phyloP scores from a whole-genome alignment of 2,113 vertebrate genomes.

The Cyanoderma ruficeps region DNA sequence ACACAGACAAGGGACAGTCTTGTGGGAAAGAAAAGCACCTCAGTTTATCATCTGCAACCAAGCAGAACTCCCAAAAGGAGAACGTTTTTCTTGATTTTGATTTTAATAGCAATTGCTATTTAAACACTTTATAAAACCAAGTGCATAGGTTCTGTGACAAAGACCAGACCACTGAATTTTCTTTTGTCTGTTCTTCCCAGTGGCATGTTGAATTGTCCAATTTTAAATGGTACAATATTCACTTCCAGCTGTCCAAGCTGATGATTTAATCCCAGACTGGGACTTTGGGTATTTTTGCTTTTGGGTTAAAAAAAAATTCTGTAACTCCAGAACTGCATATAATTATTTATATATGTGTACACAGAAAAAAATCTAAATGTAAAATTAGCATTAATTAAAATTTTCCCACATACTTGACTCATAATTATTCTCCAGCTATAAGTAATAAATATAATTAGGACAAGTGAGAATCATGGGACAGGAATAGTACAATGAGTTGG shows the following conservation, averaged over 20 bases:
- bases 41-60: background rate
- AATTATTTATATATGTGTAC: constrained; percentile 18
- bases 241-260: background rate
- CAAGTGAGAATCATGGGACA: background rate
- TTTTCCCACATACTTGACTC: constrained; percentile 36
- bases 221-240: background rate
- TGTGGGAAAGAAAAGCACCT: background rate
- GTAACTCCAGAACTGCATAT: background rate
- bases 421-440: constrained; percentile 45
- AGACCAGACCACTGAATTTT: background rate
- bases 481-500: constrained; percentile 15
- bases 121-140: background rate
- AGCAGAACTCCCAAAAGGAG: background rate
- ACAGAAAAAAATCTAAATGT: constrained; percentile 19
- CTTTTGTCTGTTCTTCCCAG: background rate
- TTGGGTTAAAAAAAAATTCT: background rate
- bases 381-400: constrained; percentile 56
- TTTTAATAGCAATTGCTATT: background rate
- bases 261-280: background rate
- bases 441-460: constrained; percentile 54
- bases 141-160: background rate
- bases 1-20: background rate
- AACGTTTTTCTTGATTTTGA: background rate
- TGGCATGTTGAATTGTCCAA: background rate
- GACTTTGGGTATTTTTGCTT: background rate